Evolutionary conservation across 2,797 vertebrate species (phyloP).

Genomic region (Bothrops alternatus): DNA sequence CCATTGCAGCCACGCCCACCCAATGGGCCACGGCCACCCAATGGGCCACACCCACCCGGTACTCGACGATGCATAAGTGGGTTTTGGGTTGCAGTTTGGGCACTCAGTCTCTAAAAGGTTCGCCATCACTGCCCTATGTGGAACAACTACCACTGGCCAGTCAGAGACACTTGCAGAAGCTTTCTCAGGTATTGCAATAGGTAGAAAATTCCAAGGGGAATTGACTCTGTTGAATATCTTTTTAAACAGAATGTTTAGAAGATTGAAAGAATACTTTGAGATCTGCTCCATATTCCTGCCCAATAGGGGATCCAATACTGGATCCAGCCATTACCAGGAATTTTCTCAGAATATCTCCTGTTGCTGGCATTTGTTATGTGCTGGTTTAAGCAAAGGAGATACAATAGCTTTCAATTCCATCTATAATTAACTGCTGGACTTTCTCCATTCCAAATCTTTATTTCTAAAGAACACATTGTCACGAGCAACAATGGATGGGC

Average conservation of each 20-base stretch:
- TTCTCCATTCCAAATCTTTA: background rate
- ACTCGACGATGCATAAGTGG: too few species aligned
- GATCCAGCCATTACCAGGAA: background rate
- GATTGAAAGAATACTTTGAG: background rate
- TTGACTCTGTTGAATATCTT: background rate
- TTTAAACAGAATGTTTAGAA: background rate
- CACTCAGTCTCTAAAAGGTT: too few species aligned
- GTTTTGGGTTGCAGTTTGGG: too few species aligned
- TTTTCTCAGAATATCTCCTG: background rate
- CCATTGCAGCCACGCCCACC: too few species aligned
- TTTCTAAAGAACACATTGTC: background rate
- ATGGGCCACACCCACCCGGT: too few species aligned
- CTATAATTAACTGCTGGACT: background rate
- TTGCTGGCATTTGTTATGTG: background rate
- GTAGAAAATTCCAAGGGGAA: background rate
- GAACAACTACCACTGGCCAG: background rate
- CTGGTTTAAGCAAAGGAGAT: background rate
- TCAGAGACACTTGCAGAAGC: background rate
- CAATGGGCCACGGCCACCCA: too few species aligned
- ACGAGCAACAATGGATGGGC: background rate
- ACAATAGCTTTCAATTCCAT: background rate
- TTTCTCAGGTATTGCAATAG: background rate
- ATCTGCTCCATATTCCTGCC: background rate
- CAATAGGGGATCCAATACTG: background rate
- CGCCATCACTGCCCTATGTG: too few species aligned